Base-by-base conservation (phyloP, 1,140 invertebrate species). In the Bombus pyrosoma region DNA sequence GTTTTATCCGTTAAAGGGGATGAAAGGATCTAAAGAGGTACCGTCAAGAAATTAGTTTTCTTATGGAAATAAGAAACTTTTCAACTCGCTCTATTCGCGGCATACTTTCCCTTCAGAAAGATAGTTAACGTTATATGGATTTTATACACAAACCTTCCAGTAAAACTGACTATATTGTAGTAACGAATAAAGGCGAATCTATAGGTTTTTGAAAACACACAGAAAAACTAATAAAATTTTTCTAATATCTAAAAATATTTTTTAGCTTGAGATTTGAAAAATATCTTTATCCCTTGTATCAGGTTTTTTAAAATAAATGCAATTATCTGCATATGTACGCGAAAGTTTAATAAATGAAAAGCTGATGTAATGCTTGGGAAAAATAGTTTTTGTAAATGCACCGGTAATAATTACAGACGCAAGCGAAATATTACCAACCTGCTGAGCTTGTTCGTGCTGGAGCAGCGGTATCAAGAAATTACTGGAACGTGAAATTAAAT, bases 401-500 rank as follows among this genome's bases (percentile, higher is more conserved):
- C 39, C 34, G 39, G 68, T 79, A 62, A 79, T 47, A 71, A 80
- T 80, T 84, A 79, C 37, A 25, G 5, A 68, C 43, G 69, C 47
- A 8, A 78, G n/a, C 15, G 64, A 43, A 77, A 59, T 78, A 79
- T 78, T 77, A 37, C 59, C 8, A 47, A 13, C 34, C 6, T 8
- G 53, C 10, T n/a, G 73, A 41, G 73, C 15, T 84, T 79, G 76
- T 71, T 59, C 66, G 3, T 39, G 68, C 39, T n/a, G 28, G 41
- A 37, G 43, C 37, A 83, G 66, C 43, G n/a, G 47, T 79, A 84
- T 79, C 66, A 79, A 79, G 82, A 71, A 84, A 79, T 84, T 79
- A 79, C 47, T 62, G 66, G 64, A 71, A 79, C 75, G 75, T 79
- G 76, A 84, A 84, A 84, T 84, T 34, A 79, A 84, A 84, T 84